Evolutionary conservation across 2,797 vertebrate species (phyloP).

Genomic region (Sphenodon punctatus): DNA sequence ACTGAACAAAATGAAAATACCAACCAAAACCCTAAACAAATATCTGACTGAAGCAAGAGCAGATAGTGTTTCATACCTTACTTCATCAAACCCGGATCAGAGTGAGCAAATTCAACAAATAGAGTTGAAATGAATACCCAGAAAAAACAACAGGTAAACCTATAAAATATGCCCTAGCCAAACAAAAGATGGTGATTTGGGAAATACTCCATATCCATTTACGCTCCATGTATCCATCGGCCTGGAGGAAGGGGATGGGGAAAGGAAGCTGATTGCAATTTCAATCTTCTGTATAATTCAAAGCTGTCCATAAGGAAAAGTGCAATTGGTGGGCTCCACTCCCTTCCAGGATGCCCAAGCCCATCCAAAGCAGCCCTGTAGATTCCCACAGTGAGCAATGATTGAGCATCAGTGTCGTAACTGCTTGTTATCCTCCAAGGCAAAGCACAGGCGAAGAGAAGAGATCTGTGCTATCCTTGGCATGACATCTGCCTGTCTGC

Average conservation of each 20-base stretch:
- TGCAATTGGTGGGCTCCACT: rapidly evolving
- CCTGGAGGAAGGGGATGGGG: not conserved
- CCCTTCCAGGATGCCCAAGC: not conserved
- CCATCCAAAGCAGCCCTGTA: rapidly evolving
- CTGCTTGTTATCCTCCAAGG: not conserved
- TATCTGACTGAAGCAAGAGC: too few species aligned
- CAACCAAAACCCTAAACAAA: too few species aligned
- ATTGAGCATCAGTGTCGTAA: rapidly evolving
- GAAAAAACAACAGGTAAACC: too few species aligned
- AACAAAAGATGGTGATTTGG: too few species aligned
- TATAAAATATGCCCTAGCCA: too few species aligned
- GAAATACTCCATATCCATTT: too few species aligned
- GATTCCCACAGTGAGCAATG: rapidly evolving
- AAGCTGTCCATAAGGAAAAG: rapidly evolving
- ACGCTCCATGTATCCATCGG: not conserved
- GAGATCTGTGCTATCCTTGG: not conserved
- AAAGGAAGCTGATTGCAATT: not conserved
- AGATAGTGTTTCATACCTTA: too few species aligned
- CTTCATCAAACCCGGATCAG: too few species aligned
- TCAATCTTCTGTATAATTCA: not conserved
- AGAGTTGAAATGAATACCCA: too few species aligned
- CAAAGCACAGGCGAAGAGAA: rapidly evolving
- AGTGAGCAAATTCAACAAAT: too few species aligned
- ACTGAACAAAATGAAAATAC: too few species aligned
- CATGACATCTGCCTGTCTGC: not conserved